A percentile compares a stretch with the other conserved stretches of the same genome.
Conservation (phyloP, 2,113 vertebrate genomes). For the Mellivora capensis region DNA sequence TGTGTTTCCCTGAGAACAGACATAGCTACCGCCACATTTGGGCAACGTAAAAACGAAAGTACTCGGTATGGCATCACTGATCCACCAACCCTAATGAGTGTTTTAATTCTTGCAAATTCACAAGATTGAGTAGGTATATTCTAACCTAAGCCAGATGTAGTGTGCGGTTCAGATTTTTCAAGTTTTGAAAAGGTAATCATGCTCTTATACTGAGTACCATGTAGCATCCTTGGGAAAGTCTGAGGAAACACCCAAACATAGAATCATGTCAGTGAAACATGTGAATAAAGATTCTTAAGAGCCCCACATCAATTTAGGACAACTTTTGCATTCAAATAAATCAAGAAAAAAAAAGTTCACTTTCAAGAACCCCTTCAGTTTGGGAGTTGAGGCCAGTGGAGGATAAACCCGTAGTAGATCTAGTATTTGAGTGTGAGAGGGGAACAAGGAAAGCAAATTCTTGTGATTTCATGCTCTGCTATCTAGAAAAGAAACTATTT, state of each 20-base stretch:
- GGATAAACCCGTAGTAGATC: neutral
- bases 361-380: neutral
- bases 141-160: neutral
- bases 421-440: neutral
- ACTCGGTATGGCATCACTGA: neutral
- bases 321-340: neutral
- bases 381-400: neutral
- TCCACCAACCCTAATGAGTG: neutral
- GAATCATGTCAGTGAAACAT: neutral
- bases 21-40: neutral
- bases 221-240: neutral
- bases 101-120: slow-evolving; percentile 19
- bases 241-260: neutral
- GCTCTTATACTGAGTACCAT: neutral
- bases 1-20: neutral
- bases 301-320: neutral
- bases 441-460: neutral
- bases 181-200: neutral
- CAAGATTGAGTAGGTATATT: neutral
- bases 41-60: neutral
- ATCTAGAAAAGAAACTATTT: neutral
- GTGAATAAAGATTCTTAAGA: neutral
- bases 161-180: neutral
- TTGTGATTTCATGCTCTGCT: neutral
- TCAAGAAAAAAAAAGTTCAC: neutral